Evolutionary conservation across 2,797 vertebrate genomes (phyloP).

Genomic region (Notamacropus eugenii): DNA sequence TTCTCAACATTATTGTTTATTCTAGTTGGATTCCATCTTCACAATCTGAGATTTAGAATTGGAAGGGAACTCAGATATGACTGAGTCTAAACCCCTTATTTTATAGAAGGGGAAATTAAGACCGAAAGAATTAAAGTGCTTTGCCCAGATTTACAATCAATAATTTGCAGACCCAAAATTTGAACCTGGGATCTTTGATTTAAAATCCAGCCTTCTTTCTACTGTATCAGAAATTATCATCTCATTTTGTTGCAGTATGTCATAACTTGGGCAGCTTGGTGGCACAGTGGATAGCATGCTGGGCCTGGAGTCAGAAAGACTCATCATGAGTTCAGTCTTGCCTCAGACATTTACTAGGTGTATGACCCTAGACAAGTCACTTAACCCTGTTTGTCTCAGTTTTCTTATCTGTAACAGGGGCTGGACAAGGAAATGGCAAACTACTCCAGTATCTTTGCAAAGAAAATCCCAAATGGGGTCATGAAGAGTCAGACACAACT

Average conservation of each 20-base stretch:
- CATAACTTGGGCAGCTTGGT: background rate
- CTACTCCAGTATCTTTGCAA: background rate
- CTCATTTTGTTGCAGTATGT: constrained; percentile 25
- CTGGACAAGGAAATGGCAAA: background rate
- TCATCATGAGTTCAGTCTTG: background rate
- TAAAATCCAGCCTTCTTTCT: background rate
- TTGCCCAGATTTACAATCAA: background rate
- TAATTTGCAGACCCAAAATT: background rate
- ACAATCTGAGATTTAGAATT: background rate
- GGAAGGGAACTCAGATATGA: background rate
- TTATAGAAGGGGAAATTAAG: constrained; percentile 2
- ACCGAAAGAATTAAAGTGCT: constrained; percentile 1
- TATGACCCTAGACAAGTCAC: background rate
- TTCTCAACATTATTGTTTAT: background rate
- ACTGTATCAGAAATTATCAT: constrained; percentile 39
- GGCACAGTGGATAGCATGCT: background rate
- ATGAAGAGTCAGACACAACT: background rate
- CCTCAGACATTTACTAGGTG: background rate
- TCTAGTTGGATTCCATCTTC: background rate
- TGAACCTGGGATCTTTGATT: constrained; percentile 37
- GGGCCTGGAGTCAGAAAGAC: background rate
- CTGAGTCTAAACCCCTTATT: background rate
- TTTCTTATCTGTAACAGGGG: background rate
- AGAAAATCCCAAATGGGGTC: background rate
- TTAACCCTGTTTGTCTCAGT: background rate